These are phyloP conservation scores for Axis porcinus DNA, from an alignment of 2,113 vertebrate genomes.

Conservation along the genomic window DNA sequence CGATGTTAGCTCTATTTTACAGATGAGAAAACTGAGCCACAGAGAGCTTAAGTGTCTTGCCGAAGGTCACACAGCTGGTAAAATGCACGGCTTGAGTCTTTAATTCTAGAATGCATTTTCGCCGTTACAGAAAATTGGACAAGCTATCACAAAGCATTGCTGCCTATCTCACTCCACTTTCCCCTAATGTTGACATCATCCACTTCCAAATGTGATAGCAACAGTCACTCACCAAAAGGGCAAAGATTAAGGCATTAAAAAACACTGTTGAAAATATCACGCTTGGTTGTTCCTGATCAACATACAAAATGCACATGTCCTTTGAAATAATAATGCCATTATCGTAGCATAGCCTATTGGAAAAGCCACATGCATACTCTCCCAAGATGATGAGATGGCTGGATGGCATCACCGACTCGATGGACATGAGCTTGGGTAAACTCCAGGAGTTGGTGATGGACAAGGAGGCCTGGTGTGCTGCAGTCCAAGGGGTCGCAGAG, in stretches of 20 bases:
- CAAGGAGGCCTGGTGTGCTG: too few species aligned
- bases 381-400: neutral
- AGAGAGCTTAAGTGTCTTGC: neutral
- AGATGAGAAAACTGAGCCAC: neutral
- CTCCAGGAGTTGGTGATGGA: too few species aligned
- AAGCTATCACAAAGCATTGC: neutral
- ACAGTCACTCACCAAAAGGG: neutral
- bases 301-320: neutral
- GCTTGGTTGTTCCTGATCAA: neutral
- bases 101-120: neutral
- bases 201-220: neutral
- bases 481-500: too few species aligned
- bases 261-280: neutral
- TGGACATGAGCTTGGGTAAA: too few species aligned
- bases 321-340: neutral
- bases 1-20: neutral
- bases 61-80: neutral
- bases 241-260: neutral
- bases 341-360: neutral
- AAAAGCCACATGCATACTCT: neutral
- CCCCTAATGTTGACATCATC: neutral
- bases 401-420: too few species aligned
- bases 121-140: neutral
- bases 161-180: fast-evolving
- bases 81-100: neutral